Conservation (phyloP, 2,797 vertebrate species). For the Ibycter americanus region DNA sequence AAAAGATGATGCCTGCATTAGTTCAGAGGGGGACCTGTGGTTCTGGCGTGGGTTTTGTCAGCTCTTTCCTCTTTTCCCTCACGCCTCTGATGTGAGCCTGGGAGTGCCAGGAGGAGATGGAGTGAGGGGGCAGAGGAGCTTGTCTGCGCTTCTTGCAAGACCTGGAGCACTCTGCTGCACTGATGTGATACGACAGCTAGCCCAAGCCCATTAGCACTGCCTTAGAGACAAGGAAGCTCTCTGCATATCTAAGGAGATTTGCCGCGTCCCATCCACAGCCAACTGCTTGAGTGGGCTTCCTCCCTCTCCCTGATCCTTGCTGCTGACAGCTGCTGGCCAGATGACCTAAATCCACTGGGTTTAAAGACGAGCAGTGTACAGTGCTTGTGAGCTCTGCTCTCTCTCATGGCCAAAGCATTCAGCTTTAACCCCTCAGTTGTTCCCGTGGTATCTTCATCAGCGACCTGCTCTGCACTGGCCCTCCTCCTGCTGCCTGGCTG, state of each 20-base stretch:
- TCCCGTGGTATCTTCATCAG: background rate
- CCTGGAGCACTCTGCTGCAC: background rate
- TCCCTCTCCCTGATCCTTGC: background rate
- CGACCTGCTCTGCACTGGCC: background rate
- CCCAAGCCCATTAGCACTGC: background rate
- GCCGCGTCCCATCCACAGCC: background rate
- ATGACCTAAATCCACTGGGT: background rate
- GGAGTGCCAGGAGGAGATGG: background rate
- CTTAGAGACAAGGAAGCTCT: background rate
- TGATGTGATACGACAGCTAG: background rate
- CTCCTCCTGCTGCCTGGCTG: slow-evolving; percentile 75
- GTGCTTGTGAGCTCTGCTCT: background rate
- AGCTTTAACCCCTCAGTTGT: background rate
- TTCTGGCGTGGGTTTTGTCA: background rate
- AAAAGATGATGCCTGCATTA: background rate
- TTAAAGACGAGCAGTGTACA: background rate
- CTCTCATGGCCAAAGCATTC: background rate
- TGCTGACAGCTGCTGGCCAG: background rate
- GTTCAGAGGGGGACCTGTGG: background rate
- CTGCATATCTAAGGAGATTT: background rate
- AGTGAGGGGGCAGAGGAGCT: background rate
- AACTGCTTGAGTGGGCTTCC: background rate
- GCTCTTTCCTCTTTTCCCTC: background rate
- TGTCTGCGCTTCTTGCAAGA: background rate
- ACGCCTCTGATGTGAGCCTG: background rate